phyloP scores from a whole-genome alignment of 2,888 invertebrate genomes.

The Xylota sylvarum region DNA sequence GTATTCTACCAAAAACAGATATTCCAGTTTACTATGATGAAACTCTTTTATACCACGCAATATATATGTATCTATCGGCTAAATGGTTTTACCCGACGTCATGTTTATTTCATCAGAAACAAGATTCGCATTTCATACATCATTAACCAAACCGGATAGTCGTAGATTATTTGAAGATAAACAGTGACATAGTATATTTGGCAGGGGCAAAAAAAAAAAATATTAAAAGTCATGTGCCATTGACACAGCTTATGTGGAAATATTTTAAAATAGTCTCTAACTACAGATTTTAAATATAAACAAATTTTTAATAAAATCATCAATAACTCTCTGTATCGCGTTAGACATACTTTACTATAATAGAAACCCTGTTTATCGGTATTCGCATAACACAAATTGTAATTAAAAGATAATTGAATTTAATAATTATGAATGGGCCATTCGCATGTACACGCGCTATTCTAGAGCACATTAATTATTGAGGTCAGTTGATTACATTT shows the following conservation, averaged over 20 bases:
- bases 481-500: conserved; percentile 5
- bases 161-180: neutral
- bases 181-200: neutral
- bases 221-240: neutral
- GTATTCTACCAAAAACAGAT: neutral
- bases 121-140: conserved; percentile 30
- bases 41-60: neutral
- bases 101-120: conserved; percentile 21
- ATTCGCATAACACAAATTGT: conserved; percentile 22
- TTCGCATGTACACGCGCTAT: conserved; percentile 19
- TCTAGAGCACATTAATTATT: neutral
- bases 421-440: conserved; percentile 12
- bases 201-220: neutral
- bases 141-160: conserved; percentile 7
- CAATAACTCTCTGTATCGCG: neutral
- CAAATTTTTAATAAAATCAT: neutral
- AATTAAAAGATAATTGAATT: conserved; percentile 22
- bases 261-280: too few relatives aligned
- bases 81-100: conserved; percentile 11
- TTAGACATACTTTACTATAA: neutral
- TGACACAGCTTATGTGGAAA: neutral
- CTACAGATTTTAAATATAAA: too few relatives aligned
- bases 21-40: neutral
- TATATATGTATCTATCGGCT: neutral
- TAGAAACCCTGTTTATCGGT: neutral